phyloP scores from a whole-genome alignment of 2,113 vertebrate genomes.

The Anser cygnoides region DNA sequence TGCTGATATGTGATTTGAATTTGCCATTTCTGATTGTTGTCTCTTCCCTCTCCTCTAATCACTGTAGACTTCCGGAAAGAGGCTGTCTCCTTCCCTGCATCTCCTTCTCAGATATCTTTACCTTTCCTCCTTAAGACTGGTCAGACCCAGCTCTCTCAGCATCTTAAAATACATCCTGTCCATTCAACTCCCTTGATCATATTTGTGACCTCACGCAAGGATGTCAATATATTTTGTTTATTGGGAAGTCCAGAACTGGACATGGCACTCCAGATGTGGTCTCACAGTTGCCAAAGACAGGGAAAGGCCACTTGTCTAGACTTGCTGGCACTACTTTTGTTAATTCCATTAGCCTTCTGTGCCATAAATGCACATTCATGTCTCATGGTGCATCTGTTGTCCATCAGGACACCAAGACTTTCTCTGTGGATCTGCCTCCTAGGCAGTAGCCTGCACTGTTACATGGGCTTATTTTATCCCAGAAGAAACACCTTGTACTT shows the following conservation, averaged over 20 bases:
- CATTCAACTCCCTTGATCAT: not conserved
- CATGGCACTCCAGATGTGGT: not conserved
- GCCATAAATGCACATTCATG: not conserved
- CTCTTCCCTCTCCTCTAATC: not conserved
- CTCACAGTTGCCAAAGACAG: not conserved
- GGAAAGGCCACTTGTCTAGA: not conserved
- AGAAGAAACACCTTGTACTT: not conserved
- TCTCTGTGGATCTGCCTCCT: not conserved
- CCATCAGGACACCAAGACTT: not conserved
- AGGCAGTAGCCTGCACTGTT: not conserved
- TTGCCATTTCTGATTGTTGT: not conserved
- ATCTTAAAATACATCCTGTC: not conserved
- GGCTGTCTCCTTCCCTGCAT: not conserved
- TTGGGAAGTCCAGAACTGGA: not conserved
- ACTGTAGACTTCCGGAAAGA: not conserved
- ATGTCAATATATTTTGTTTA: fast-evolving
- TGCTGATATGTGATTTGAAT: not conserved
- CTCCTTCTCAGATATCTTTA: fast-evolving
- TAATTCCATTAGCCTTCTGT: not conserved
- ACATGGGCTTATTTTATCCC: fast-evolving
- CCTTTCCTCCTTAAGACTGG: not conserved
- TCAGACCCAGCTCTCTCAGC: not conserved
- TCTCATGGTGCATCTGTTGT: fast-evolving
- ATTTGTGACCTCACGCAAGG: not conserved
- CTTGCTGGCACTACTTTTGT: not conserved